Conservation (phyloP, 2,797 vertebrate species). For the Leptodactylus fallax region DNA sequence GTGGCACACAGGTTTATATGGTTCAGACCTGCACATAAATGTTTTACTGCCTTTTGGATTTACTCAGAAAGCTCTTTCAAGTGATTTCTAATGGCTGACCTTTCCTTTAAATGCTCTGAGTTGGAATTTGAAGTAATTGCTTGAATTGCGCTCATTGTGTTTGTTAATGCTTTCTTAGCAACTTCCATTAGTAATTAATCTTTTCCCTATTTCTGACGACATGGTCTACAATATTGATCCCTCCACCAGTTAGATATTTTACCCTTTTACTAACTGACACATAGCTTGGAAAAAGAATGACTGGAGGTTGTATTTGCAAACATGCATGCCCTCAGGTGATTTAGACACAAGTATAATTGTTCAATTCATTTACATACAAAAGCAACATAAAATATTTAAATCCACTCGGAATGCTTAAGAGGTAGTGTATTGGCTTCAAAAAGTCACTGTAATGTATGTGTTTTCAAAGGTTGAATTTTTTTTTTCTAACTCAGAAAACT, state of each 20-base stretch:
- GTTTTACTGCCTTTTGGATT: neutral
- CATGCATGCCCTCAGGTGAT: constrained; percentile 1
- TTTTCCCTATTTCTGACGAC: constrained; percentile 65
- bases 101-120: constrained; percentile 30
- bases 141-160: constrained; percentile 35
- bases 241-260: constrained; percentile 65
- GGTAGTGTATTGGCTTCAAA: neutral
- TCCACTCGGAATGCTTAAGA: neutral
- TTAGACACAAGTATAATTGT: neutral
- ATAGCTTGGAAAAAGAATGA: constrained; percentile 26
- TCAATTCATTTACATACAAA: constrained; percentile 26
- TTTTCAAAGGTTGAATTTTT: constrained; percentile 23
- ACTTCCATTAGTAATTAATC: constrained; percentile 66
- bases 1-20: neutral
- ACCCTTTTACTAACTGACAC: constrained; percentile 59
- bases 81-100: constrained; percentile 16
- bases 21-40: neutral
- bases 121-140: constrained; percentile 66
- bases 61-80: neutral
- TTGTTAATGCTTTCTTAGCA: constrained; percentile 61
- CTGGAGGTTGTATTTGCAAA: constrained; percentile 29
- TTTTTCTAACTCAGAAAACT: neutral
- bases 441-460: constrained; percentile 9
- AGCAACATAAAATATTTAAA: constrained; percentile 34
- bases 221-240: constrained; percentile 66